phyloP scores from a whole-genome alignment of 2,113 vertebrate species.

The Gasterosteus aculeatus region DNA sequence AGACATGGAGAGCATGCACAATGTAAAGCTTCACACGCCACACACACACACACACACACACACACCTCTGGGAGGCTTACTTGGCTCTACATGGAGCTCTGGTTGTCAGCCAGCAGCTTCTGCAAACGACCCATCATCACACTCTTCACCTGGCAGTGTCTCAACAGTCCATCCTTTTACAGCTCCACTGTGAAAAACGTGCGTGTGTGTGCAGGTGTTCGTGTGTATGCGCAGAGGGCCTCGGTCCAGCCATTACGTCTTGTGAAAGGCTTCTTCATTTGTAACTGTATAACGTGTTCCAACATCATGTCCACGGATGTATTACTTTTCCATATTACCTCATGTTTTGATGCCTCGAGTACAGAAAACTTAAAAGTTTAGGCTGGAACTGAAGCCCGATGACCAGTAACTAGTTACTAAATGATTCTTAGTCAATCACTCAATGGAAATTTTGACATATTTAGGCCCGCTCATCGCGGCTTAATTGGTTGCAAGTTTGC shows the following conservation, averaged over 20 bases:
- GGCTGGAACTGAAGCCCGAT: not conserved
- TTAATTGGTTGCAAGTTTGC: too few relatives aligned
- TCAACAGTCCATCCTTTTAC: slow-evolving; percentile 63
- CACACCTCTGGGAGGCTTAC: slow-evolving; percentile 63
- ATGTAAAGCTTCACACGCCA: slow-evolving; percentile 35
- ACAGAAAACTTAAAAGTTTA: not conserved
- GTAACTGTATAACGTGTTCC: slow-evolving; percentile 44
- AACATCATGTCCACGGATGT: slow-evolving; percentile 17
- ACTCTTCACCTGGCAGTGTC: slow-evolving; percentile 66
- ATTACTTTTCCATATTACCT: slow-evolving; percentile 6
- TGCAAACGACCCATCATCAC: slow-evolving; percentile 73
- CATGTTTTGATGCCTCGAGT: not conserved
- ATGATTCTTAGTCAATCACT: not conserved
- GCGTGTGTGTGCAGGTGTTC: slow-evolving; percentile 33
- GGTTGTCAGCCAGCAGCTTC: slow-evolving; percentile 62
- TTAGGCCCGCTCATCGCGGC: too few relatives aligned
- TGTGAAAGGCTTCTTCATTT: slow-evolving; percentile 56
- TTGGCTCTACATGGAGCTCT: slow-evolving; percentile 63
- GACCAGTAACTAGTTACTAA: not conserved
- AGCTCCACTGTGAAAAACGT: slow-evolving; percentile 51
- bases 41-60: slow-evolving; percentile 14
- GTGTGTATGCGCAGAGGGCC: slow-evolving; percentile 35
- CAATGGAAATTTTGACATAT: too few relatives aligned
- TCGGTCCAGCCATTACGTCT: slow-evolving; percentile 47
- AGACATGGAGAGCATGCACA: slow-evolving; percentile 41